Evolutionary conservation across 2,797 vertebrate genomes (phyloP), one percentile per base, ranked within the genome.

Genomic region (Otus scops): DNA sequence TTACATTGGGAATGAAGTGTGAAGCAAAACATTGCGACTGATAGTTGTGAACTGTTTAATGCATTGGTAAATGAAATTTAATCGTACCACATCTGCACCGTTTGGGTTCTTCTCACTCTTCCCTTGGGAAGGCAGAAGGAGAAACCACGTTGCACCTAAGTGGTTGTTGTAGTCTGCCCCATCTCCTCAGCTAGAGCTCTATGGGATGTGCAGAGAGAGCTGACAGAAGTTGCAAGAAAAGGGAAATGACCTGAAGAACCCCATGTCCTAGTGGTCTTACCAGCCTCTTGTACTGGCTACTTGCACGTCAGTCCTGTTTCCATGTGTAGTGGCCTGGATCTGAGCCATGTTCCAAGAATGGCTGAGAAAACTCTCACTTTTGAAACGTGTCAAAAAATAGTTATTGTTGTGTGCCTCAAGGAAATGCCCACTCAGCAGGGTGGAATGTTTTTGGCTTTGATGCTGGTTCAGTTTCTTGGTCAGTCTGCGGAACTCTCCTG

Each of bases 21-120:
- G 28, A 56, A 73, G 43, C 27, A 32, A 61, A 87, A n/a, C 13
- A 1, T 14, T 7, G 30, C 14, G 6, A 19, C 20, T 38, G 34
- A 8, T 53, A 47, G 30, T 5, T 28, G 34, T 21, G n/a, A 74
- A 9, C 24, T 74, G 26, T n/a, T 63, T 14, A 34, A 24, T 21
- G 21, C 2, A 1, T 10, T 16, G 23, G 11, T 61, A 10, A 67
- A 38, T 32, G 2, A 34, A 32, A 23, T 23, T 15, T 32, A 9
- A 6, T 18, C 41, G 39, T 56, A 38, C 32, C 16, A 0, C 1
- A 2, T 57, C 38, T 47, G 19, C 27, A 6, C 8, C 24, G 4
- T 39, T 85, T 41, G 65, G 14, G 8, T 43, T 67, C 26, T 74
- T 27, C 22, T 74, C 17, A 4, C 0, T 0, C 38, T 59, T 64